Evolutionary conservation across 2,113 vertebrate species (phyloP).

Genomic region (Copsychus sechellarum): DNA sequence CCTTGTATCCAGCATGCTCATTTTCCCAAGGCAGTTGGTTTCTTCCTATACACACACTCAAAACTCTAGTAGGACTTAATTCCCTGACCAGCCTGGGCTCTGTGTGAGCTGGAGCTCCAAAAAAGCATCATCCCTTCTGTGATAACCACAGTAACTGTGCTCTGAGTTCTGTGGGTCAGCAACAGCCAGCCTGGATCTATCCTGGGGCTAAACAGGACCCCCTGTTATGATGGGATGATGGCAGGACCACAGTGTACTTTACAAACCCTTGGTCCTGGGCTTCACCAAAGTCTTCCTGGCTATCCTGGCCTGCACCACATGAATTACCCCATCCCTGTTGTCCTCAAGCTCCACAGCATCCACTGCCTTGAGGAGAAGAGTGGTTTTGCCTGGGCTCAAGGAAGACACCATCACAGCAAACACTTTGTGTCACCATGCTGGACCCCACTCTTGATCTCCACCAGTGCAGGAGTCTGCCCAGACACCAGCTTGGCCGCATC

Average conservation of each 20-base stretch:
- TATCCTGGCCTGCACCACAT: slow-evolving; percentile 84
- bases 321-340: slow-evolving; percentile 81
- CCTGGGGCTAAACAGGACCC: slow-evolving; percentile 63
- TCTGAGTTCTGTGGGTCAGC: slow-evolving; percentile 78
- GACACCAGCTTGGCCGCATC: slow-evolving; percentile 80
- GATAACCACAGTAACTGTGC: slow-evolving; percentile 73
- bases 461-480: slow-evolving; percentile 82
- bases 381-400: slow-evolving; percentile 76
- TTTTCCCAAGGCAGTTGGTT: slow-evolving; percentile 89
- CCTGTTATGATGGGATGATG: slow-evolving; percentile 69
- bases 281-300: slow-evolving; percentile 82
- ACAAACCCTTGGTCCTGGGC: slow-evolving; percentile 78
- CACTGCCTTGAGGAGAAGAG: slow-evolving; percentile 81
- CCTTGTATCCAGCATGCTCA: slow-evolving; percentile 55
- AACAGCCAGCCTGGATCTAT: slow-evolving; percentile 88
- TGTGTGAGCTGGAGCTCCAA: slow-evolving; percentile 55
- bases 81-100: slow-evolving; percentile 44
- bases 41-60: slow-evolving; percentile 85
- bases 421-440: slow-evolving; percentile 84
- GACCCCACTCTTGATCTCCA: slow-evolving; percentile 83
- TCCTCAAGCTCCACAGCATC: slow-evolving; percentile 82
- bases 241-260: slow-evolving; percentile 81
- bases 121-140: slow-evolving; percentile 35
- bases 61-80: slow-evolving; percentile 75
- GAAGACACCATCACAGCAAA: slow-evolving; percentile 82